Conservation (phyloP, 30 jellyfish, hydroid and myxozoan genomes). For the Haliclystus octoradiatus region DNA sequence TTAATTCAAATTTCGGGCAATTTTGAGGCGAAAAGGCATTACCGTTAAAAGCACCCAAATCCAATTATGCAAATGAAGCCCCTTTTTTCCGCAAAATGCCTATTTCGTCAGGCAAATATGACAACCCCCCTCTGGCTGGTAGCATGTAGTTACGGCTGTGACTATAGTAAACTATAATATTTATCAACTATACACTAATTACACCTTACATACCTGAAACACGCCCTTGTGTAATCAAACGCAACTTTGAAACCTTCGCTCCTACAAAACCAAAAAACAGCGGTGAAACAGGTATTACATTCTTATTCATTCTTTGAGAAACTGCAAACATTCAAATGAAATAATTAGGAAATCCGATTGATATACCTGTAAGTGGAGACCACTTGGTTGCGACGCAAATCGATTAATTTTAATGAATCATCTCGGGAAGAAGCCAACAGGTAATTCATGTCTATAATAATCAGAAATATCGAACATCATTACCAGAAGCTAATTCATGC, state of each 20-base stretch:
- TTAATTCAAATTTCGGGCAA: no score
- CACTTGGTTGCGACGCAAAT: slow-evolving; percentile 72
- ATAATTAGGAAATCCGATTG: neutral
- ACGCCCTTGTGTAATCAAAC: slow-evolving; percentile 93
- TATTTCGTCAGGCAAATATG: no score
- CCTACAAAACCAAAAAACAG: slow-evolving; percentile 18
- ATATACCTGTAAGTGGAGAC: slow-evolving; percentile 88
- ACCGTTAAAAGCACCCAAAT: no score
- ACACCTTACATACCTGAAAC: slow-evolving; percentile 99
- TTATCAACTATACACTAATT: no score
- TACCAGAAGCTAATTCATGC: slow-evolving; percentile 79
- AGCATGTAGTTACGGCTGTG: no score
- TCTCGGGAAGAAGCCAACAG: slow-evolving; percentile 84
- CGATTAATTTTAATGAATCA: slow-evolving; percentile 85
- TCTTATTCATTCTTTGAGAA: neutral
- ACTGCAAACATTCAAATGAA: neutral
- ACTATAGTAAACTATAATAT: no score
- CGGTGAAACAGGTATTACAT: neutral
- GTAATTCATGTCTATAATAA: slow-evolving; percentile 68
- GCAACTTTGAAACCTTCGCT: slow-evolving; percentile 93
- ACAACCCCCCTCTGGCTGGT: no score
- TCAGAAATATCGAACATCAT: neutral
- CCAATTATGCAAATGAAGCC: no score
- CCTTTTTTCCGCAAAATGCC: no score
- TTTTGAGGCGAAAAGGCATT: no score